phyloP scores from a whole-genome alignment of 2,888 invertebrate species.

The Hartigia nigra region DNA sequence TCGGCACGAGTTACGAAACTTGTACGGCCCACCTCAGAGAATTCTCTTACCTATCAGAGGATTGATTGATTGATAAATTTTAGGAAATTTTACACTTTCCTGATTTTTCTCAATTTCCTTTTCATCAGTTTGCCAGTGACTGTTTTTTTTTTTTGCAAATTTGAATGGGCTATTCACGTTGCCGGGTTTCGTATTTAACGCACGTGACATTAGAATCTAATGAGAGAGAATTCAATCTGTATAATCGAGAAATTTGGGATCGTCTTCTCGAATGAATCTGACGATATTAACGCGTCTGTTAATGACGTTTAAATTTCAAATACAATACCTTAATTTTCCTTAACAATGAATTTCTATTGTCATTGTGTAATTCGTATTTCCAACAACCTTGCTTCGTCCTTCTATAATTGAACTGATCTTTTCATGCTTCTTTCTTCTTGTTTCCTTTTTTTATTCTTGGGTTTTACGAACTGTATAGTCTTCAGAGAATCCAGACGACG shows the following conservation, averaged over 20 bases:
- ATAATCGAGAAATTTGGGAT: not conserved
- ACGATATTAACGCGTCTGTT: not conserved
- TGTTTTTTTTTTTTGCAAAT: not conserved
- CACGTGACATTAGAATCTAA: not conserved
- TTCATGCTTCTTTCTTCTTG: not conserved
- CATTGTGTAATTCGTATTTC: not conserved
- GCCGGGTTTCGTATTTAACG: not conserved
- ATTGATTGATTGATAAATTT: not conserved
- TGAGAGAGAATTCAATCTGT: not conserved
- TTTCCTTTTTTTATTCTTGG: not conserved
- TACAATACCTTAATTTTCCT: not conserved
- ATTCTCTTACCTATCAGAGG: not conserved
- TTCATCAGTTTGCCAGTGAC: not conserved
- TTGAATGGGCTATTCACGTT: not conserved
- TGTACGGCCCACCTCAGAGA: not conserved
- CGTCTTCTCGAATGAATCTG: not conserved
- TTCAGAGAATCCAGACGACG: too few relatives aligned
- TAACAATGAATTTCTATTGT: not conserved
- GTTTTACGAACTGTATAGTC: not conserved
- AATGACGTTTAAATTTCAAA: not conserved
- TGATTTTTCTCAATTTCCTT: not conserved
- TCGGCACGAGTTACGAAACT: not conserved
- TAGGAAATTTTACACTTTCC: not conserved
- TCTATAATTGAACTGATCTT: not conserved
- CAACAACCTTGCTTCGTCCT: not conserved